Base-by-base conservation (phyloP, 2,797 vertebrate genomes). In the Distichodus sexfasciatus region DNA sequence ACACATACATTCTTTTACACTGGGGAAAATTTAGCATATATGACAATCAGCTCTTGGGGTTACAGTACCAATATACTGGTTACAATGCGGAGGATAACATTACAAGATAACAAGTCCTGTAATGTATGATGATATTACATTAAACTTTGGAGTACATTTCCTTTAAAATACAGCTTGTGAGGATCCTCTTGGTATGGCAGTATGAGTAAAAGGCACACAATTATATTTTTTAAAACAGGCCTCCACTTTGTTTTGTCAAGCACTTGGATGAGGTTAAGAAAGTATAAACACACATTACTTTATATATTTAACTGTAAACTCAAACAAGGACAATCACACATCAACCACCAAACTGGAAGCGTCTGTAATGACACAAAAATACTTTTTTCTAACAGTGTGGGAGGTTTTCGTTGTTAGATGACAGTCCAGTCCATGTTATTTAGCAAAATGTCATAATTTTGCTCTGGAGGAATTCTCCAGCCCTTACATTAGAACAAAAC, bases 131-230 rank as follows among this genome's bases (percentile, higher is more conserved):
- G 60, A 28, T 17, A 21, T 57, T 58, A 47, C 14, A 3, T 46
- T 38, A 57, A 44, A 41, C 44, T 11, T 57, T 46, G 33, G 19
- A 38, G 2, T 40, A n/a, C 24, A 58, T n/a, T 15, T 35, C 33
- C 53, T 14, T 14, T 31, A 40, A 17, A 69, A 48, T 29, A 55
- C 11, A 48, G 54, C 50, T 50, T 21, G 31, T 33, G 55, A 60
- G 24, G 11, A 48, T 15, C 24, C 17, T 38, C 65, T 66, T 54
- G 38, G 43, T 58, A 60, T 59, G 54, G 70, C 54, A 48, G 31
- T 40, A 69, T 62, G 62, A 77, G 43, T 70, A 44, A 74, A 77
- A 77, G 75, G 71, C 75, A 77, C 71, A 66, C 71, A 62, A 40
- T 74, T 48, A 55, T 70, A 21, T 29, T 66, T 66, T 66, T 10